Percentiles rank a stretch among this genome's conserved stretches.
Conservation (phyloP, 37 sponge, comb jelly and placozoan species). For the Amphimedon queenslandica region DNA sequence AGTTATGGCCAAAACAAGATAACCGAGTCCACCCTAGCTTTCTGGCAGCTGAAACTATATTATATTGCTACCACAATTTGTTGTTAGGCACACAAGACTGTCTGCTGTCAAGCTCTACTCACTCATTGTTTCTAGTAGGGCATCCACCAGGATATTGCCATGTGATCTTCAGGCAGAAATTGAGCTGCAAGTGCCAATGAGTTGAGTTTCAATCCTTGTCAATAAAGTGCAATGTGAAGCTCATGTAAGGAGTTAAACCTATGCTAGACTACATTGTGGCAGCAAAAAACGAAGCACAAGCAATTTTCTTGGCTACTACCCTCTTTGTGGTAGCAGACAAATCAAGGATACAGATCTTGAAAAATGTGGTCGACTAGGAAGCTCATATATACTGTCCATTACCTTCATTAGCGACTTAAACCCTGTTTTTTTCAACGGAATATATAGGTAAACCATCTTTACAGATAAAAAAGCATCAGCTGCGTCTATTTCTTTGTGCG, state of each 20-base stretch:
- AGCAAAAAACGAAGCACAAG: conserved; percentile 7
- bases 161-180: conserved; percentile 27
- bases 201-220: conserved; percentile 21
- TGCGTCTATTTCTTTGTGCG: conserved; percentile 29
- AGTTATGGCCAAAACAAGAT: conserved; percentile 35
- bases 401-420: conserved; percentile 8
- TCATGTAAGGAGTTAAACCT: conserved; percentile 14
- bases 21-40: conserved; percentile 10
- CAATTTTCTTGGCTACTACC: conserved; percentile 4
- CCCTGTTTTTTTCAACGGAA: conserved; percentile 16
- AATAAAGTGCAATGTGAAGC: conserved; percentile 30
- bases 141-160: conserved; percentile 26
- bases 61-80: conserved; percentile 22
- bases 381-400: conserved; percentile 27
- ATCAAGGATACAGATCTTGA: conserved; percentile 19
- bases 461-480: conserved; percentile 17
- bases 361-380: conserved; percentile 20
- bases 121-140: conserved; percentile 2
- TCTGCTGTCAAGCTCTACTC: conserved; percentile 13
- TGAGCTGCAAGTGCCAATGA: conserved; percentile 5
- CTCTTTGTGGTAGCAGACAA: conserved; percentile 20
- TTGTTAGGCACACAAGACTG: conserved; percentile 12
- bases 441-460: conserved; percentile 17
- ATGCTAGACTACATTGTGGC: conserved; percentile 32
- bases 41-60: conserved; percentile 11